These are phyloP conservation scores for Papilio demoleus DNA, from an alignment of 2,888 invertebrate species.

Conservation along the genomic window DNA sequence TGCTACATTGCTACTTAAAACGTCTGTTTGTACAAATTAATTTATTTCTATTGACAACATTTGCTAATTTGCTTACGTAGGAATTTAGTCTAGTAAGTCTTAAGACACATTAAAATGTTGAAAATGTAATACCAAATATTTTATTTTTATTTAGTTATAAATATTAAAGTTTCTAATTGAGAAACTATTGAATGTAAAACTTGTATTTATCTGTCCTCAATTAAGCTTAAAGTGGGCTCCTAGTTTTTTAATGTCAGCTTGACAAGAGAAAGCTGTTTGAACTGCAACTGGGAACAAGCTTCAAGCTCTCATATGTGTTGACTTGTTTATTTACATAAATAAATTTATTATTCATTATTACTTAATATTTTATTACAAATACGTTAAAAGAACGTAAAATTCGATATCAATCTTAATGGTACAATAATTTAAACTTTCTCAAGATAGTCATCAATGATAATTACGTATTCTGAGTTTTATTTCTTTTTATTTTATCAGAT, in stretches of 20 bases:
- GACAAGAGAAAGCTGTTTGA: slow-evolving; percentile 39
- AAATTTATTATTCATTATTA: neutral
- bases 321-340: neutral
- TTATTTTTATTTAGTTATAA: neutral
- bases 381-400: neutral
- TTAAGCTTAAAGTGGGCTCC: slow-evolving; percentile 19
- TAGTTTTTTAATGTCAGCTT: slow-evolving; percentile 32
- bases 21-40: neutral
- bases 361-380: neutral
- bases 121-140: no score
- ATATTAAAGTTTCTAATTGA: slow-evolving; percentile 2
- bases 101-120: no score
- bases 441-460: neutral
- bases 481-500: neutral
- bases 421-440: neutral
- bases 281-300: slow-evolving; percentile 1
- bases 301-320: neutral
- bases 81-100: neutral
- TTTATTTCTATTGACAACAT: neutral
- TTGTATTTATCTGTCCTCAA: slow-evolving; percentile 32
- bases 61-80: neutral
- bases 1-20: neutral
- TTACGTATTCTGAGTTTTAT: no score
- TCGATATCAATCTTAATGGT: neutral
- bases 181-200: slow-evolving; percentile 14